A percentile compares a stretch with the other conserved stretches of the same genome.
Conservation (phyloP, 2,797 vertebrate genomes). For the Loris lydekkerianus region DNA sequence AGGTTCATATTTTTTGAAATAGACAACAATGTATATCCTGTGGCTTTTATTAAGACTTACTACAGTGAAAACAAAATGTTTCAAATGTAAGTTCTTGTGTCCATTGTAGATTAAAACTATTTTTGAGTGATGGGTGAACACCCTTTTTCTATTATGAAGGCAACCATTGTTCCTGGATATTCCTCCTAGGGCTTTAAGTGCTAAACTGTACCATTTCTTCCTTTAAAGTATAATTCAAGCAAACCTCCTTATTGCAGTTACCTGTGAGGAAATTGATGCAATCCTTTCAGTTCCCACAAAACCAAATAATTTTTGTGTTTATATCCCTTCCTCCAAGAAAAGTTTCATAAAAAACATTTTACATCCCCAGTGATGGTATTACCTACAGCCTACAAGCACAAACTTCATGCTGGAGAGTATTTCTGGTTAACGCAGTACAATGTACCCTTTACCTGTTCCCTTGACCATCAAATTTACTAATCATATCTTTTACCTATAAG, state of each 20-base stretch:
- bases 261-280: conserved; percentile 70
- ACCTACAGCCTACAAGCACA: conserved; percentile 32
- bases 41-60: conserved; percentile 73
- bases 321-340: conserved; percentile 6
- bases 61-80: conserved; percentile 70
- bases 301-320: conserved; percentile 47
- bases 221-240: conserved; percentile 72
- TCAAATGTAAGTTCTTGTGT: conserved; percentile 68
- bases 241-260: conserved; percentile 65
- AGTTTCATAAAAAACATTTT: conserved; percentile 60
- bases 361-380: conserved; percentile 3
- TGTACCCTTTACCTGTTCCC: conserved; percentile 3
- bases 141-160: conserved; percentile 65
- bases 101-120: conserved; percentile 74
- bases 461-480: neutral
- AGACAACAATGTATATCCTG: conserved; percentile 34
- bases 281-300: conserved; percentile 67
- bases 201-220: conserved; percentile 68
- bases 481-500: conserved; percentile 50
- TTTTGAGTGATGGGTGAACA: conserved; percentile 69
- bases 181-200: conserved; percentile 62
- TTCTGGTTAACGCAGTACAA: neutral
- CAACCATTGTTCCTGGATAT: conserved; percentile 60
- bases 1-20: conserved; percentile 54
- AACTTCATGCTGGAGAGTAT: conserved; percentile 48